Evolutionary conservation across 2,113 vertebrate genomes (phyloP).

Genomic region (Corvus moneduloides): DNA sequence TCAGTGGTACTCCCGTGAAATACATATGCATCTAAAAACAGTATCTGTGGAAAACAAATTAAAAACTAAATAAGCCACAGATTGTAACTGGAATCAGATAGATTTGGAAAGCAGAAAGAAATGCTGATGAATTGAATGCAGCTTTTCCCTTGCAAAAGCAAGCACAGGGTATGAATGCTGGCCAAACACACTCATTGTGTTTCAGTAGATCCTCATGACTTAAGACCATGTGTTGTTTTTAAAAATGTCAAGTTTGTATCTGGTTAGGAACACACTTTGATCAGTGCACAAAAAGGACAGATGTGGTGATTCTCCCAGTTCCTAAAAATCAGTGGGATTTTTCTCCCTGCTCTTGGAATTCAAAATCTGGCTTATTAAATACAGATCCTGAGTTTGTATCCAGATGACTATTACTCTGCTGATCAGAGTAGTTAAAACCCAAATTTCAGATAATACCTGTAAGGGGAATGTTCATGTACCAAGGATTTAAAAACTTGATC

Average conservation of each 20-base stretch:
- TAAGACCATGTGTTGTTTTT: not conserved
- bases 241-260: not conserved
- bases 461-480: not conserved
- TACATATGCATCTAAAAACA: not conserved
- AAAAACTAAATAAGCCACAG: not conserved
- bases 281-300: not conserved
- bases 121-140: not conserved
- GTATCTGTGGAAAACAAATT: not conserved
- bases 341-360: not conserved
- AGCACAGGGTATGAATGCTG: not conserved
- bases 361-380: not conserved
- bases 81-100: not conserved
- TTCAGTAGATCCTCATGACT: not conserved
- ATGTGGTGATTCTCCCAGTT: fast-evolving
- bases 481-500: not conserved
- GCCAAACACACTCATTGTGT: not conserved
- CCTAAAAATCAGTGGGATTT: not conserved
- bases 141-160: not conserved
- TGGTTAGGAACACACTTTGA: not conserved
- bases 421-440: not conserved
- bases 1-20: not conserved
- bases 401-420: fast-evolving
- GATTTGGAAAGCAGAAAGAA: not conserved
- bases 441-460: not conserved
- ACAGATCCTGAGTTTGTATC: not conserved